Evolutionary conservation across 2,888 invertebrate genomes (phyloP), one percentile per base, ranked within the genome.

Genomic region (Aproaerema taeniolella): DNA sequence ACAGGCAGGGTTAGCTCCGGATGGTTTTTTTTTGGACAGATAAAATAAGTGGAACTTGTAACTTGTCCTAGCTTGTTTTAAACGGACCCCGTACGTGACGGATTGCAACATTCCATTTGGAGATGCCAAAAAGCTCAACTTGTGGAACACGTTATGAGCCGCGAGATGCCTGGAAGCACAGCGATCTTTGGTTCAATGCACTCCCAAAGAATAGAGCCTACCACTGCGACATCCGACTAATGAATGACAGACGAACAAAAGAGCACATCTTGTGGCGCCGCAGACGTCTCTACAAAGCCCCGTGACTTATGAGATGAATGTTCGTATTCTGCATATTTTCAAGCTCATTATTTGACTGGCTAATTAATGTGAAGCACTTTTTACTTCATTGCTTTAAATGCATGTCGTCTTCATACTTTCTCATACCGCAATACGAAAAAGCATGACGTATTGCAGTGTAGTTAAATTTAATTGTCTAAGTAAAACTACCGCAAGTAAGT

Each of bases 211-310:
- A 83, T 77, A 77, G 62, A 72, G 70, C 58, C 65, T 65, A 63
- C 74, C 62, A 62, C 67, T 67, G 67, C 67, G 61, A 72, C 77
- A 78, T 75, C 74, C 78, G 73, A 68, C 75, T 80, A 82, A 83
- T 82, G 83, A 82, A 85, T 82, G 67, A 73, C 71, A 67, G 67
- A 67, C 67, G 65, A 70, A 85, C 82, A 83, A 83, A 79, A 67
- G 70, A 58, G 54, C 56, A 58, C 66, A 67, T 68, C 71, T 70
- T 62, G 63, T 62, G 52, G 42, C 40, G 41, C 38, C 51, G 52
- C 51, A 52, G 53, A 61, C 53, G 65, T 67, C 64, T 69, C 68
- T 70, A 70, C 59, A 53, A 62, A 55, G 58, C 58, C 59, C 56
- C 51, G 62, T 52, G 57, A 61, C 64, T 61, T 55, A 53, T 58